A percentile compares a stretch with the other conserved stretches of the same genome.
These are phyloP conservation scores for Crypturellus undulatus DNA, from an alignment of 2,113 vertebrate genomes.

Conservation along the genomic window DNA sequence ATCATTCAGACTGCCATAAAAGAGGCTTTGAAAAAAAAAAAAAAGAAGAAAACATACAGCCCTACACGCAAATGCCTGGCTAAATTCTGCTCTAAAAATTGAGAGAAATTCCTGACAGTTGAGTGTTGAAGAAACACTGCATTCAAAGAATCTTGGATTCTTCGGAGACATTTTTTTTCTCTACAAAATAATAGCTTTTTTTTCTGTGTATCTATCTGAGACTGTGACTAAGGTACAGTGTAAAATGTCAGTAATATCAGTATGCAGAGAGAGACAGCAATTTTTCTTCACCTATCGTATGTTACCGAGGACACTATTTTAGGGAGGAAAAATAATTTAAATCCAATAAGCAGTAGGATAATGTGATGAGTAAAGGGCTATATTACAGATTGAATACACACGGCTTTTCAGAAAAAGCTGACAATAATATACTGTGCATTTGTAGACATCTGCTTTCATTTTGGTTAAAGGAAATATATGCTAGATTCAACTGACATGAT, in stretches of 20 bases:
- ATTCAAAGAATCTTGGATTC: not conserved
- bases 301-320: not conserved
- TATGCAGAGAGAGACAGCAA: not conserved
- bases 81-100: not conserved
- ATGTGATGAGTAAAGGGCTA: not conserved
- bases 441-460: not conserved
- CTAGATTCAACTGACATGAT: not conserved
- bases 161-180: not conserved
- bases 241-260: not conserved
- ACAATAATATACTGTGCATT: not conserved
- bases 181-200: not conserved
- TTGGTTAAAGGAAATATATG: not conserved
- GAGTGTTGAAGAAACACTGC: not conserved
- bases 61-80: not conserved
- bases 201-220: not conserved
- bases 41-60: not conserved
- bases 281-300: not conserved
- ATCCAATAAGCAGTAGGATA: not conserved
- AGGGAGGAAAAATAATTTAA: not conserved
- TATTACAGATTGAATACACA: not conserved
- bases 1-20: constrained; percentile 24
- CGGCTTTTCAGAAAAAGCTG: not conserved
- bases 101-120: not conserved
- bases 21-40: not conserved
- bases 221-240: not conserved